A percentile compares a stretch with the other conserved stretches of the same genome.
Evolutionary conservation across 2,113 vertebrate genomes (phyloP).

Genomic region (Otus sunia): DNA sequence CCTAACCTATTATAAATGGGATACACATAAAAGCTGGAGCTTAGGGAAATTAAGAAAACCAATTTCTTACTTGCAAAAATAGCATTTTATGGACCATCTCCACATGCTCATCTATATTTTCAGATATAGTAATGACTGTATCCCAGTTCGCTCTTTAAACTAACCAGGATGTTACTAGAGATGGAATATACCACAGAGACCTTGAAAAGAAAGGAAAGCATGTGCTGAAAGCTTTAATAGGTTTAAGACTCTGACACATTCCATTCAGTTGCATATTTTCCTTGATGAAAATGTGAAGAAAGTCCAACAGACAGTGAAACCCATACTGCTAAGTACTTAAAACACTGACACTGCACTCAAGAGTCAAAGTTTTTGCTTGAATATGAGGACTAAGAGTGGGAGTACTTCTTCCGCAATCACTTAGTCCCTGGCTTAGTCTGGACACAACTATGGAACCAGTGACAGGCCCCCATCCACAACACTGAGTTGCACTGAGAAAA

Average conservation of each 20-base stretch:
- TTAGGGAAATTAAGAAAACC: slow-evolving; percentile 8
- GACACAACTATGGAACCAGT: not conserved
- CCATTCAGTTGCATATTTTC: not conserved
- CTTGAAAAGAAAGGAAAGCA: not conserved
- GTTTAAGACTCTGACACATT: not conserved
- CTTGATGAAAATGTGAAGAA: not conserved
- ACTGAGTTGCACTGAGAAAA: not conserved
- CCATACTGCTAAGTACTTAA: not conserved
- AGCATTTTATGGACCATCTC: not conserved
- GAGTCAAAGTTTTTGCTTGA: not conserved
- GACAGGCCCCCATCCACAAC: not conserved
- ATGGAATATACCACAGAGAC: not conserved
- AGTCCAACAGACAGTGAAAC: not conserved
- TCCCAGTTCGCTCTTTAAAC: not conserved
- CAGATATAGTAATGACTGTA: not conserved
- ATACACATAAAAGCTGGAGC: not conserved
- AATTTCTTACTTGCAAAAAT: slow-evolving; percentile 1
- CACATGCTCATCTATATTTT: not conserved
- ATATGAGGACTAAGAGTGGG: not conserved
- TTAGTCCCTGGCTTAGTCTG: not conserved
- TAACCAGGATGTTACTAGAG: slow-evolving; percentile 15
- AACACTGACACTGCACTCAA: not conserved
- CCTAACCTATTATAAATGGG: not conserved
- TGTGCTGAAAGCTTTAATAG: not conserved
- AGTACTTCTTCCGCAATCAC: not conserved